Evolutionary conservation across 1,140 invertebrate species (phyloP), one percentile per base, ranked within the genome.

Genomic region (Orussus abietinus): DNA sequence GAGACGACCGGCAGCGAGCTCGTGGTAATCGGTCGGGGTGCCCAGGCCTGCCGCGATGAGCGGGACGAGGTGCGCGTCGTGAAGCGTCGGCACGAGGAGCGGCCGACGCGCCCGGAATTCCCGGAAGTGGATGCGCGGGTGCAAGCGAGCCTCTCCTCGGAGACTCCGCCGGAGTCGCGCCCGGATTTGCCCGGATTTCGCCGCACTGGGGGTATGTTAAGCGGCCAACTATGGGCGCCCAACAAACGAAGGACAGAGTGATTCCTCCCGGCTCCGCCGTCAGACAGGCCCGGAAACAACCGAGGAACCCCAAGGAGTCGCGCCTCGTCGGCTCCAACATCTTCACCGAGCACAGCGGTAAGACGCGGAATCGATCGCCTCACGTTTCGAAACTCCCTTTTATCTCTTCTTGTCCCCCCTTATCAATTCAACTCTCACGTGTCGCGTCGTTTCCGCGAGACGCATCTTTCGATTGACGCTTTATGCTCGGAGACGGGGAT

Each of bases 341-440:
- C 64, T 92, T 92, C 69, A 89, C 88, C 29, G 89, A 91, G 76
- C 88, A 92, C 67, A 90, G 84, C 72, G 89, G 89, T 91, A 74
- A 75, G 75, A 47, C 18, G n/a, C n/a, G n/a, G n/a, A n/a, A n/a
- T n/a, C n/a, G n/a, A n/a, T n/a, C n/a, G n/a, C n/a, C n/a, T n/a
- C n/a, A n/a, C n/a, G n/a, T n/a, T n/a, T n/a, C n/a, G n/a, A n/a
- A n/a, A n/a, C n/a, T n/a, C n/a, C n/a, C n/a, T n/a, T n/a, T n/a
- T n/a, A n/a, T n/a, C n/a, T n/a, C n/a, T n/a, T n/a, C n/a, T n/a
- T n/a, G n/a, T n/a, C n/a, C n/a, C n/a, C n/a, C n/a, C n/a, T n/a
- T n/a, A n/a, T n/a, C n/a, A n/a, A n/a, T n/a, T n/a, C n/a, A n/a
- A n/a, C n/a, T n/a, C n/a, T n/a, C n/a, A n/a, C n/a, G n/a, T n/a